Evolutionary conservation across 2,797 vertebrate genomes (phyloP).

Genomic region (Anomalospiza imberbis): DNA sequence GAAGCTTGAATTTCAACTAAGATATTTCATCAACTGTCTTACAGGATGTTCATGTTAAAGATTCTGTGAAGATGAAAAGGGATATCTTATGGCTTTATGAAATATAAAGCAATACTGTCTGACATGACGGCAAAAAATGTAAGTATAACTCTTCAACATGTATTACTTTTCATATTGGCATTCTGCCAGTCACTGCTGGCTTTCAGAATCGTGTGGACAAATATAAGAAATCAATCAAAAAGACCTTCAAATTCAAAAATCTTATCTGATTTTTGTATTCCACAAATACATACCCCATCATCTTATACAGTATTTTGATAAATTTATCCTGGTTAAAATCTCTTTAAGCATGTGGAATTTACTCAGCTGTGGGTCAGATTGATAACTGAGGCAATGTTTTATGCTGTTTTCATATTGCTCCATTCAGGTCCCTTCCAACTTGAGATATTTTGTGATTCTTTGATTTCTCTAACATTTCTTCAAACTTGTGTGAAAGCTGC

Average conservation of each 20-base stretch:
- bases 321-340: not conserved
- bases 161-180: not conserved
- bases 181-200: not conserved
- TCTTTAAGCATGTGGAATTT: not conserved
- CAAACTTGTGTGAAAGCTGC: not conserved
- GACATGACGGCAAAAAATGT: conserved; percentile 78
- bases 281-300: not conserved
- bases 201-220: not conserved
- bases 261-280: not conserved
- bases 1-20: not conserved
- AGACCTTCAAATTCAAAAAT: not conserved
- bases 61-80: conserved; percentile 62
- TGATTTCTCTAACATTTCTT: not conserved
- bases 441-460: not conserved
- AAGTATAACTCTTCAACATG: conserved; percentile 27
- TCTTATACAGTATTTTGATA: not conserved
- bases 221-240: not conserved
- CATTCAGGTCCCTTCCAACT: not conserved
- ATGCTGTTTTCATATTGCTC: not conserved
- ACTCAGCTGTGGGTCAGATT: not conserved
- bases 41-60: conserved; percentile 68
- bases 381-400: not conserved
- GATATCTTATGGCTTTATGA: conserved; percentile 60
- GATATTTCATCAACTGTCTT: conserved; percentile 56
- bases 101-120: conserved; percentile 65